Evolutionary conservation across 2,888 invertebrate genomes (phyloP).

Genomic region (Osedax frankpressi): DNA sequence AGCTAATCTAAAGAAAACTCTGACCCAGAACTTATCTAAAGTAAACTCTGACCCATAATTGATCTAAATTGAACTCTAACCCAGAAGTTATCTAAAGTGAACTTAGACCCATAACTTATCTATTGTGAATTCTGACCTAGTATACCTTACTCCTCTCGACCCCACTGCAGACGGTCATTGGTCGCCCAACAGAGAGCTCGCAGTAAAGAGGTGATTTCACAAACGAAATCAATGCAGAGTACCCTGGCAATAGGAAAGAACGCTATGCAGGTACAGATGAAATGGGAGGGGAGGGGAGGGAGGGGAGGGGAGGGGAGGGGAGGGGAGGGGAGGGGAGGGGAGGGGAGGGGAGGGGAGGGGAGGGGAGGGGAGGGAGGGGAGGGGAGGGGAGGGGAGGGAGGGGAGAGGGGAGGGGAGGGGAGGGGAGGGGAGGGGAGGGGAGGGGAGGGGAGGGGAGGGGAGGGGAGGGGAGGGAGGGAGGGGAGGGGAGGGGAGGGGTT

Average conservation of each 20-base stretch:
- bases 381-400: not conserved
- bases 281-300: not conserved
- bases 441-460: slow-evolving; percentile 3
- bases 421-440: not conserved
- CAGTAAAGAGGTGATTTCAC: slow-evolving; percentile 38
- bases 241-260: slow-evolving; percentile 39
- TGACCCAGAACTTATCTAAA: too few relatives aligned
- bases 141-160: not conserved
- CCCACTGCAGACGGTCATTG: slow-evolving; percentile 35
- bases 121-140: too few relatives aligned
- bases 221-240: slow-evolving; percentile 36
- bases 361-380: not conserved
- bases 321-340: not conserved
- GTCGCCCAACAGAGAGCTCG: slow-evolving; percentile 41
- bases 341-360: not conserved
- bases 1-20: too few relatives aligned
- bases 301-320: not conserved
- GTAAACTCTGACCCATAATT: too few relatives aligned
- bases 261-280: slow-evolving; percentile 36
- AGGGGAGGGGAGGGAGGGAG: too few relatives aligned
- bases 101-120: too few relatives aligned
- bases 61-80: too few relatives aligned
- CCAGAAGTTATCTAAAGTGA: too few relatives aligned
- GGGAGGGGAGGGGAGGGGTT: too few relatives aligned
- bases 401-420: not conserved